Evolutionary conservation across 2,113 vertebrate genomes (phyloP).

Genomic region (Albula goreensis): DNA sequence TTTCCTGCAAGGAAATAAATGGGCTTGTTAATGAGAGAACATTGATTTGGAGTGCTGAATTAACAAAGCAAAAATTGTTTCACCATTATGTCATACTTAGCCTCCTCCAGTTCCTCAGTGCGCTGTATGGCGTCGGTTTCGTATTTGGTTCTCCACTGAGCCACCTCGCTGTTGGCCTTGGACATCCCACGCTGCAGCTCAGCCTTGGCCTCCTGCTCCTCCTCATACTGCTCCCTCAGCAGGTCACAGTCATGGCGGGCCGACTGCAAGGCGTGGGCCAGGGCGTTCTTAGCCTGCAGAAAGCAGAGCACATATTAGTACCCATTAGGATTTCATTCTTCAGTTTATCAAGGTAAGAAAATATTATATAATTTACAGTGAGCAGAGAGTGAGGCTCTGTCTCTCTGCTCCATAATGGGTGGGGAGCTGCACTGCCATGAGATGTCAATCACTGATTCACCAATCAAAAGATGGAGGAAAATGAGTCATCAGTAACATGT

Average conservation of each 20-base stretch:
- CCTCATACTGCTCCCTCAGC: constrained; percentile 71
- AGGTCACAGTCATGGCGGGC: constrained; percentile 69
- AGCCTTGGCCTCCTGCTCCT: constrained; percentile 67
- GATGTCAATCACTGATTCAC: not conserved
- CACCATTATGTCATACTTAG: constrained; percentile 55
- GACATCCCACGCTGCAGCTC: constrained; percentile 59
- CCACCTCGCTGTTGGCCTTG: constrained; percentile 66
- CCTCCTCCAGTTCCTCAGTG: constrained; percentile 83
- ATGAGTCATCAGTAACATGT: not conserved
- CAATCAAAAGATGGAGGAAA: not conserved
- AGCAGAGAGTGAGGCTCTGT: not conserved
- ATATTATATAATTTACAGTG: not conserved
- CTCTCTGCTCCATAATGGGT: not conserved
- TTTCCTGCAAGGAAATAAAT: constrained; percentile 47
- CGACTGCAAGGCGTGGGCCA: constrained; percentile 65
- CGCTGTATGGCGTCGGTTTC: constrained; percentile 83
- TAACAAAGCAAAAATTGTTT: not conserved
- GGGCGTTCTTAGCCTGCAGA: constrained; percentile 61
- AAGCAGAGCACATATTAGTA: not conserved
- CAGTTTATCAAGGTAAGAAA: too few species aligned
- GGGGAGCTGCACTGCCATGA: not conserved
- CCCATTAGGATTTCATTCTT: not conserved
- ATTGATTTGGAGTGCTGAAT: not conserved
- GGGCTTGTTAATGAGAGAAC: not conserved
- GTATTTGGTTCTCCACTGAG: constrained; percentile 84